A percentile compares a stretch with the other conserved stretches of the same genome.
These are phyloP conservation scores for Chlorodrepanis virens DNA, from an alignment of 2,113 vertebrate genomes.

Conservation along the genomic window DNA sequence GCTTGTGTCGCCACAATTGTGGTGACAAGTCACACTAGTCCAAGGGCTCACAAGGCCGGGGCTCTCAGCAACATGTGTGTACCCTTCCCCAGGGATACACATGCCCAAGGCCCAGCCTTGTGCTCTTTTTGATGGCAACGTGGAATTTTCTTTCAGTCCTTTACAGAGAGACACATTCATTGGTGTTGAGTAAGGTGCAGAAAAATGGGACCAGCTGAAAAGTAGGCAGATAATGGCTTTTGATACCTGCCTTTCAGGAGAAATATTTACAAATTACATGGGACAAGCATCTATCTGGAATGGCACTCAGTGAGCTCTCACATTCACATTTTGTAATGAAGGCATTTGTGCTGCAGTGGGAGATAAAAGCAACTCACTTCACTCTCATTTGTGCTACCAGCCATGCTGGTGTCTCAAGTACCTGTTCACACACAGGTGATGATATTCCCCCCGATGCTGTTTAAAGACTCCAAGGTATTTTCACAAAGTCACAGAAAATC, in stretches of 20 bases:
- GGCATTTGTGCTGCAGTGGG: background rate
- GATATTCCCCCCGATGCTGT: background rate
- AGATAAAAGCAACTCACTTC: background rate
- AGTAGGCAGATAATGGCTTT: background rate
- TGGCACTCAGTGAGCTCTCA: background rate
- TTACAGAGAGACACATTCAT: background rate
- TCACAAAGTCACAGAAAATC: background rate
- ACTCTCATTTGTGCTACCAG: background rate
- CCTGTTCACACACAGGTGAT: background rate
- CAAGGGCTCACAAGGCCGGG: background rate
- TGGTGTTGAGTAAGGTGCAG: background rate
- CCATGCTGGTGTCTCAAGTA: background rate
- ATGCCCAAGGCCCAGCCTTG: background rate
- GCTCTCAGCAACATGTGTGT: rapidly evolving
- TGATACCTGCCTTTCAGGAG: background rate
- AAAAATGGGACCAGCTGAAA: background rate
- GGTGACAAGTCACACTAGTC: rapidly evolving
- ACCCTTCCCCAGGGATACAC: background rate
- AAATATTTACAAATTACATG: background rate
- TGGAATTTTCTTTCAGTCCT: background rate
- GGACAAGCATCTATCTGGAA: background rate
- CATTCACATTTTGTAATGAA: rapidly evolving
- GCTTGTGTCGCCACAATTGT: rapidly evolving
- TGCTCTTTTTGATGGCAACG: background rate
- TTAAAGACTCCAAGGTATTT: background rate